Evolutionary conservation across 2,888 invertebrate species (phyloP).

Genomic region (Hirtodrosophila trivittata): DNA sequence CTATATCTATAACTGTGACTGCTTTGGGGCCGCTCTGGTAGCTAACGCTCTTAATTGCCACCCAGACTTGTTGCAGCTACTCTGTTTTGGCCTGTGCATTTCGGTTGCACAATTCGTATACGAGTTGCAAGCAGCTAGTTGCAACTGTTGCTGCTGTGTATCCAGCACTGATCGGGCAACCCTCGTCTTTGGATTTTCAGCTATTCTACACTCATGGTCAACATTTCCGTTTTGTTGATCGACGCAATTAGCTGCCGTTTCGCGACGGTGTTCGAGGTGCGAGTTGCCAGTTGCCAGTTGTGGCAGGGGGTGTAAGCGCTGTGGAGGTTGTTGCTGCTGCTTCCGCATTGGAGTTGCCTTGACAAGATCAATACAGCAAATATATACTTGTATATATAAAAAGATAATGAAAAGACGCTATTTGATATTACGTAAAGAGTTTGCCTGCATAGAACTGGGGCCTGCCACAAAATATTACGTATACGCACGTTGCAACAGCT

Average conservation of each 20-base stretch:
- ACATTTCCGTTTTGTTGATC: constrained; percentile 65
- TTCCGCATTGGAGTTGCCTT: constrained; percentile 45
- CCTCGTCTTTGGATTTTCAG: constrained; percentile 34
- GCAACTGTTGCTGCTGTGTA: neutral
- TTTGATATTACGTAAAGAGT: constrained; percentile 29
- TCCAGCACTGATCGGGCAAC: constrained; percentile 21
- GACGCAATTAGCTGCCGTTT: constrained; percentile 66
- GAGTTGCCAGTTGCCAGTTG: neutral
- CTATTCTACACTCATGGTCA: constrained; percentile 35
- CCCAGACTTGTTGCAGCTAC: constrained; percentile 16
- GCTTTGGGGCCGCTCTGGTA: constrained; percentile 31
- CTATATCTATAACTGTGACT: neutral
- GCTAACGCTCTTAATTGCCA: constrained; percentile 54
- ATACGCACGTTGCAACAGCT: constrained; percentile 73
- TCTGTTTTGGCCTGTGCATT: constrained; percentile 19
- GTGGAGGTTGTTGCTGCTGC: constrained; percentile 16
- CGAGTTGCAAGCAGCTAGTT: neutral
- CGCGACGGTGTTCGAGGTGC: constrained; percentile 51
- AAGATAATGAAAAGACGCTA: neutral
- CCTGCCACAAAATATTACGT: constrained; percentile 65
- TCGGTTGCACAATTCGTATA: constrained; percentile 39
- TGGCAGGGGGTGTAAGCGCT: neutral
- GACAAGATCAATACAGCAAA: constrained; percentile 45
- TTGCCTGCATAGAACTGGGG: constrained; percentile 56
- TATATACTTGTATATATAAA: neutral